Evolutionary conservation across 2,888 invertebrate genomes (phyloP).

Genomic region (Eulithis testata): DNA sequence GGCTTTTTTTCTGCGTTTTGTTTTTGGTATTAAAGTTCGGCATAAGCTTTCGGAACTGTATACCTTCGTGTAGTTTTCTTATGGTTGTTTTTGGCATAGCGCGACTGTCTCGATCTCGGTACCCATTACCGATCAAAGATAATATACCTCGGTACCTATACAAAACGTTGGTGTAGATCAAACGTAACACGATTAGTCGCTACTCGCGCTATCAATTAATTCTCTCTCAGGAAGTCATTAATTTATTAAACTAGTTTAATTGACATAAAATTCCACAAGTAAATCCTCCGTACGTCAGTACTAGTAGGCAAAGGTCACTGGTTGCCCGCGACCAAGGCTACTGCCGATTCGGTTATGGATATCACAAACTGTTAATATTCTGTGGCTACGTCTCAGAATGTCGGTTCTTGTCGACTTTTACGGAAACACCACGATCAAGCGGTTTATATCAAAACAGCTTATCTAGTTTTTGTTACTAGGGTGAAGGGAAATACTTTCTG

Average conservation of each 20-base stretch:
- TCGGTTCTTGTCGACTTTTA: conserved; percentile 32
- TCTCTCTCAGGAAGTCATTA: conserved; percentile 33
- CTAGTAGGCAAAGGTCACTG: conserved; percentile 42
- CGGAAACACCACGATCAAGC: conserved; percentile 21
- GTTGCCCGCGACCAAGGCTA: conserved; percentile 43
- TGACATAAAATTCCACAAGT: conserved; percentile 28
- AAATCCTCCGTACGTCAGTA: conserved; percentile 19
- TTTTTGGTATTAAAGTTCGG: too few species aligned
- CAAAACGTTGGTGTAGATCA: too few species aligned
- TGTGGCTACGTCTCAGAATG: conserved; percentile 20
- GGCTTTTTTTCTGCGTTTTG: too few species aligned
- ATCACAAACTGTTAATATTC: conserved; percentile 1
- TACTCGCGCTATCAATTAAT: too few species aligned
- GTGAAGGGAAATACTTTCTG: conserved; percentile 9
- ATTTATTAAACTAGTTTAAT: conserved; percentile 35
- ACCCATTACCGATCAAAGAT: too few species aligned
- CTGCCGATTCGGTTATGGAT: conserved; percentile 32
- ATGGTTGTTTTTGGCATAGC: too few species aligned
- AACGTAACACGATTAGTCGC: too few species aligned
- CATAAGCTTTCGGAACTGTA: too few species aligned
- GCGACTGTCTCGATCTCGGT: too few species aligned
- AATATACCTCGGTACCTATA: too few species aligned
- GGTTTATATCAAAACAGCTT: conserved; percentile 3
- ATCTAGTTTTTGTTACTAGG: conserved; percentile 14
- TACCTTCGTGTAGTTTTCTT: too few species aligned